Base-by-base conservation (phyloP, 2,888 invertebrate species). In the Doris montereyensis region DNA sequence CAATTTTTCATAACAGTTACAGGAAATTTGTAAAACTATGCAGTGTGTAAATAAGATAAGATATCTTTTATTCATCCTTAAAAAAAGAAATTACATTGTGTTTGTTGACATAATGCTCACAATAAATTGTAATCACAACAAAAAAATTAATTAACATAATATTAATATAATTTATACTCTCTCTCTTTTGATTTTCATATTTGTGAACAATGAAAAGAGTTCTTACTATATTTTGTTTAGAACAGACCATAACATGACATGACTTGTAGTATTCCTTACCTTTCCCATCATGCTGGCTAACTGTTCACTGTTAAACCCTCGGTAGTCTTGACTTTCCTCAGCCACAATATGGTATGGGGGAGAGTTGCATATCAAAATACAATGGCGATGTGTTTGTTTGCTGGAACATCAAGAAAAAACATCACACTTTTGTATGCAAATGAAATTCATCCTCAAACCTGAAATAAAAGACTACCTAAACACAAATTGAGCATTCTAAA, bases 341-440 rank as follows among this genome's bases (percentile, higher is more conserved):
- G 96, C 96, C 30, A 96, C 95, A 84, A 96, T 93, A n/a, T 95
- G 94, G 91, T 97, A 97, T 0, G 97, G 97, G 0, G 97, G 95
- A 2, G 97, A 97, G 89, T 97, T 97, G 90, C 97, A 97, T 52
- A 98, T 94, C 10, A 98, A 92, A 79, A 97, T 93, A 84, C 96
- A 95, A 90, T 96, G 96, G 85, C 95, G 94, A 86, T 94, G 94
- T 0, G 94, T 94, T 30, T 91, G 93, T n/a, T 89, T 86, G 76
- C 92, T 90, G 85, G n/a, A n/a, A n/a, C n/a, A n/a, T n/a, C n/a
- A n/a, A n/a, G n/a, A n/a, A n/a, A n/a, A n/a, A n/a, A n/a, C n/a
- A n/a, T n/a, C n/a, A n/a, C n/a, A n/a, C n/a, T n/a, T n/a, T n/a
- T n/a, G n/a, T n/a, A n/a, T n/a, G n/a, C n/a, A n/a, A n/a, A n/a